Base-by-base conservation (phyloP, 2,888 invertebrate genomes). In the Scaptodrosophila latifasciaeformis region DNA sequence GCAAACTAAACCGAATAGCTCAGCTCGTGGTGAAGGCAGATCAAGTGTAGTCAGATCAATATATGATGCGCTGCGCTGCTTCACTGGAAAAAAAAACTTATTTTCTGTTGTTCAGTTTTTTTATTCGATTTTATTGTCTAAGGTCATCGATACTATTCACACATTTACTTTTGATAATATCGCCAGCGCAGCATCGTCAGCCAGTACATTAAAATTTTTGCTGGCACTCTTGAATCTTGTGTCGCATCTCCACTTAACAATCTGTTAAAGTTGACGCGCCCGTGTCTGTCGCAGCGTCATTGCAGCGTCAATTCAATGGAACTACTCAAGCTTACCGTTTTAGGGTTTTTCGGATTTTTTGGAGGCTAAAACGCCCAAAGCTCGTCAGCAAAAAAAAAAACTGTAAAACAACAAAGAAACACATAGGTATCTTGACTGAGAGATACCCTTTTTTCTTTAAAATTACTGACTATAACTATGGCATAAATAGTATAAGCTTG, bases 341-440 rank as follows among this genome's bases (percentile, higher is more conserved):
- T 13, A 12, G 9, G 17, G 18, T 12, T 15, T 12, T 47, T 49
- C 52, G 44, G 44, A 31, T 42, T 59, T 63, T 66, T 59, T 71
- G 69, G 75, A 81, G 82, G 82, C 68, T 72, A 69, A 62, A 64
- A 56, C 59, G 70, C 67, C 71, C 56, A 69, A 59, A n/a, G n/a
- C n/a, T n/a, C n/a, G n/a, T n/a, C n/a, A n/a, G n/a, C n/a, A n/a
- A n/a, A n/a, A n/a, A n/a, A n/a, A n/a, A n/a, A n/a, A n/a, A n/a
- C n/a, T n/a, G n/a, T n/a, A n/a, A n/a, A n/a, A n/a, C n/a, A n/a
- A n/a, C n/a, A n/a, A n/a, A n/a, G n/a, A n/a, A n/a, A n/a, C n/a
- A n/a, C n/a, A n/a, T n/a, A n/a, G n/a, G n/a, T n/a, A n/a, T n/a
- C n/a, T n/a, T n/a, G n/a, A n/a, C n/a, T n/a, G n/a, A n/a, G n/a